A percentile compares a stretch with the other conserved stretches of the same genome.
Conservation (phyloP, 2,113 vertebrate species). For the Arizona elegans region DNA sequence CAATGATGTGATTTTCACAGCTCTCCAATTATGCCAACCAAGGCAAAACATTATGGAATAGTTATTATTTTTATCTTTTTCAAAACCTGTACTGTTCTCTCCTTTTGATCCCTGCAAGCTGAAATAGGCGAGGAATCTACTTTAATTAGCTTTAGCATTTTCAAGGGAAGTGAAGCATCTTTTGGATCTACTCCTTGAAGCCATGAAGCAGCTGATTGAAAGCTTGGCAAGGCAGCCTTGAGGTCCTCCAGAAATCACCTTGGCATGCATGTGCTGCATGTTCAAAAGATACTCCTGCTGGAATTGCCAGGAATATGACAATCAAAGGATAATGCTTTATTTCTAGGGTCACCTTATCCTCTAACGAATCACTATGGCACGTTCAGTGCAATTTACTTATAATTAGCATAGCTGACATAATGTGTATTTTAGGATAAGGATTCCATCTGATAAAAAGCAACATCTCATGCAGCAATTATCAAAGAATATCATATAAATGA, state of each 20-base stretch:
- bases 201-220: neutral
- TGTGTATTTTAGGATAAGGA: neutral
- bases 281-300: neutral
- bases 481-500: neutral
- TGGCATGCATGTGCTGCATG: neutral
- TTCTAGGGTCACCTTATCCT: neutral
- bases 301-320: neutral
- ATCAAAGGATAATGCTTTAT: neutral
- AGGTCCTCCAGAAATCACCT: neutral
- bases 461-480: neutral
- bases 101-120: neutral
- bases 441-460: neutral
- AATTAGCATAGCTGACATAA: neutral
- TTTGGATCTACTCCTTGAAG: neutral
- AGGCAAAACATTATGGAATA: neutral
- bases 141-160: neutral
- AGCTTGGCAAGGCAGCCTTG: neutral
- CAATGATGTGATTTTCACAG: neutral
- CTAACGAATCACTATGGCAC: neutral
- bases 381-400: neutral
- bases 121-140: neutral
- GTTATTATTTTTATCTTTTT: neutral
- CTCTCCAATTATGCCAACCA: neutral
- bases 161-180: neutral
- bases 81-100: neutral